These are phyloP conservation scores for Saccostrea echinata DNA, from an alignment of 1,140 invertebrate species.

Conservation along the genomic window DNA sequence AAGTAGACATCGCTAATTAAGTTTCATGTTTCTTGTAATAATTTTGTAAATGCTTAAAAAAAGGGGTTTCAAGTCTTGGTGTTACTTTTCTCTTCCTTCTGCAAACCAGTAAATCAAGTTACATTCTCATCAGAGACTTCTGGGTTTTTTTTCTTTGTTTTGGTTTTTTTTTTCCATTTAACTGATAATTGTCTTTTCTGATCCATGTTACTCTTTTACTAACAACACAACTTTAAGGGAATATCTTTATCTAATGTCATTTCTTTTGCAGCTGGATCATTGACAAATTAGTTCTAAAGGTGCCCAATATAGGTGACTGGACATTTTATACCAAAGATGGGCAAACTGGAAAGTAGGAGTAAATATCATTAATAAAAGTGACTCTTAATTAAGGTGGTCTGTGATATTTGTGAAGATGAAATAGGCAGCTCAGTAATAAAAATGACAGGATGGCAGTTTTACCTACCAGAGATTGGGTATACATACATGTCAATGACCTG, in stretches of 20 bases:
- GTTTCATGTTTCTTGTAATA: too few species aligned
- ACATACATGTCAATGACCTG: not conserved
- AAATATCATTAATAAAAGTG: not conserved
- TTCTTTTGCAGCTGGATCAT: constrained; percentile 56
- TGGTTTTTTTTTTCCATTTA: too few species aligned
- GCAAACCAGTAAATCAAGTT: too few species aligned
- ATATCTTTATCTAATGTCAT: not conserved
- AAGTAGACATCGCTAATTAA: too few species aligned
- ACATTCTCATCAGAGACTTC: too few species aligned
- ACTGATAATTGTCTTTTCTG: too few species aligned
- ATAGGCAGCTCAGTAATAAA: not conserved
- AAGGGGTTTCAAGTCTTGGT: too few species aligned
- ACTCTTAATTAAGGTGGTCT: not conserved
- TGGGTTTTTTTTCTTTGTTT: too few species aligned
- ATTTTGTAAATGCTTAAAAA: too few species aligned
- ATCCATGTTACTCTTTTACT: not conserved
- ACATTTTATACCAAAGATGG: constrained; percentile 53
- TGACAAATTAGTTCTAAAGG: constrained; percentile 54
- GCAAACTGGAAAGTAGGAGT: not conserved
- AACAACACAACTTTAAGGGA: not conserved
- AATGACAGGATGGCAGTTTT: not conserved
- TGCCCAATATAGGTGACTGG: constrained; percentile 40
- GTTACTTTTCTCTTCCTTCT: too few species aligned
- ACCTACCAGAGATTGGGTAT: not conserved
- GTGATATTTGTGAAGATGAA: constrained; percentile 2